Percentiles rank a stretch among this genome's conserved stretches.
Evolutionary conservation across 1,140 invertebrate species (phyloP).

Genomic region (Archivesica marissinica): DNA sequence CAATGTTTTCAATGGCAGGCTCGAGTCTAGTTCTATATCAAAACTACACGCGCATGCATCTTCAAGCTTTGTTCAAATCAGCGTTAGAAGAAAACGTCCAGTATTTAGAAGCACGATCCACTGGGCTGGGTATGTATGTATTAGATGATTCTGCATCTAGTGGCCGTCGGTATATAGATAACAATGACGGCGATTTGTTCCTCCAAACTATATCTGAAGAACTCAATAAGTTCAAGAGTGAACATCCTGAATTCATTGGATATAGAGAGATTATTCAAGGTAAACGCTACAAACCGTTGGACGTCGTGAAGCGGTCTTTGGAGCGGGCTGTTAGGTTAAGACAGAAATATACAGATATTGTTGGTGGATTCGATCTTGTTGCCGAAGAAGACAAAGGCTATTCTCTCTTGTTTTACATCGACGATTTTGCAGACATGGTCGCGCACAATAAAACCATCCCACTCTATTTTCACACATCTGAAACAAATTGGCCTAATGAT

Average conservation of each 20-base stretch:
- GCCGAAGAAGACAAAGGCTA: conserved; percentile 75
- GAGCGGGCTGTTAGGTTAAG: conserved; percentile 46
- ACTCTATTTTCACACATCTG: conserved; percentile 69
- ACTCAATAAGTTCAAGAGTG: conserved; percentile 22
- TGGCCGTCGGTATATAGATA: conserved; percentile 66
- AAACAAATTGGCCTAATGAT: conserved; percentile 76
- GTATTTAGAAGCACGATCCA: conserved; percentile 67
- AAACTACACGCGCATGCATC: conserved; percentile 58
- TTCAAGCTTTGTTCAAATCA: conserved; percentile 64
- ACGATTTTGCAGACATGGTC: conserved; percentile 55
- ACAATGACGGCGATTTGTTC: conserved; percentile 57
- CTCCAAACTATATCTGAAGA: conserved; percentile 29
- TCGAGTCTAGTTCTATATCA: conserved; percentile 41
- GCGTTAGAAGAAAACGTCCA: conserved; percentile 69
- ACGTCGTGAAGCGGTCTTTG: conserved; percentile 10
- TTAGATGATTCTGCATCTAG: conserved; percentile 47
- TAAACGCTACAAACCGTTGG: background rate
- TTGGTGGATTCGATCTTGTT: conserved; percentile 73
- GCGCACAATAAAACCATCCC: conserved; percentile 59
- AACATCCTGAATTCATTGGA: conserved; percentile 68
- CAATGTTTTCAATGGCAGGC: conserved; percentile 50
- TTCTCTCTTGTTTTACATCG: conserved; percentile 69
- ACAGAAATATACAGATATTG: conserved; percentile 69
- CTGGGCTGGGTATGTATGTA: conserved; percentile 58
- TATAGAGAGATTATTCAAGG: conserved; percentile 62